Percentiles rank a stretch among this genome's conserved stretches.
Conservation (phyloP, 2,888 invertebrate species). For the Pantelozetes paolii region DNA sequence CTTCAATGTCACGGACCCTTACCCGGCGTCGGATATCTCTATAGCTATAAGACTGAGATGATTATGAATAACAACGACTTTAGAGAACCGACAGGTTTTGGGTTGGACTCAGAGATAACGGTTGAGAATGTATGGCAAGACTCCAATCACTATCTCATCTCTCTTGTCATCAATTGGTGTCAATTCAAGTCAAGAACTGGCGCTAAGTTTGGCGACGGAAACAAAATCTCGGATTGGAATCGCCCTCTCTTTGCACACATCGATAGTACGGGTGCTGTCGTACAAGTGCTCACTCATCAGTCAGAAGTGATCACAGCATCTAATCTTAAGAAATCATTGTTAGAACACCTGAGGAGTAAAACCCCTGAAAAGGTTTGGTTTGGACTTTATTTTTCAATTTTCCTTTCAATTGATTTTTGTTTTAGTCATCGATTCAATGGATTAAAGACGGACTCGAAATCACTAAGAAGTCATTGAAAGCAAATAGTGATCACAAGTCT, state of each 20-base stretch:
- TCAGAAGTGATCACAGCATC: slow-evolving; percentile 2
- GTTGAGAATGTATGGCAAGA: slow-evolving; percentile 44
- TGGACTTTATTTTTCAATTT: neutral
- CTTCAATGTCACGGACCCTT: slow-evolving; percentile 42
- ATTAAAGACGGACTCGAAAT: slow-evolving; percentile 15
- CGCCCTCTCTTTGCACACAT: slow-evolving; percentile 37
- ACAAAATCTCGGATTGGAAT: slow-evolving; percentile 12
- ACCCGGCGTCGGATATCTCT: slow-evolving; percentile 32
- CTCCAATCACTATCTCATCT: slow-evolving; percentile 19
- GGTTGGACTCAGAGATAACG: slow-evolving; percentile 19
- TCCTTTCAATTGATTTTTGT: neutral
- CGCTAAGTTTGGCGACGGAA: neutral
- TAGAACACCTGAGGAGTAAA: slow-evolving; percentile 37
- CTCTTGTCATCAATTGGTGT: slow-evolving; percentile 15
- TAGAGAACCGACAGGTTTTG: slow-evolving; percentile 42
- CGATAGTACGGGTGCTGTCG: slow-evolving; percentile 28
- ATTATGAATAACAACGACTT: slow-evolving; percentile 43
- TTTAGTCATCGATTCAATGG: slow-evolving; percentile 24
- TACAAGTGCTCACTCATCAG: slow-evolving; percentile 22
- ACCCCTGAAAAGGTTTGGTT: slow-evolving; percentile 22
- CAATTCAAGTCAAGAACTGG: slow-evolving; percentile 36
- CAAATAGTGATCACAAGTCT: slow-evolving; percentile 28
- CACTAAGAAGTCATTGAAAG: slow-evolving; percentile 15
- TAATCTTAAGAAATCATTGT: slow-evolving; percentile 41
- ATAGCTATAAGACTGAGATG: slow-evolving; percentile 37